Evolutionary conservation across 2,797 vertebrate species (phyloP).

Genomic region (Tangara arthus): DNA sequence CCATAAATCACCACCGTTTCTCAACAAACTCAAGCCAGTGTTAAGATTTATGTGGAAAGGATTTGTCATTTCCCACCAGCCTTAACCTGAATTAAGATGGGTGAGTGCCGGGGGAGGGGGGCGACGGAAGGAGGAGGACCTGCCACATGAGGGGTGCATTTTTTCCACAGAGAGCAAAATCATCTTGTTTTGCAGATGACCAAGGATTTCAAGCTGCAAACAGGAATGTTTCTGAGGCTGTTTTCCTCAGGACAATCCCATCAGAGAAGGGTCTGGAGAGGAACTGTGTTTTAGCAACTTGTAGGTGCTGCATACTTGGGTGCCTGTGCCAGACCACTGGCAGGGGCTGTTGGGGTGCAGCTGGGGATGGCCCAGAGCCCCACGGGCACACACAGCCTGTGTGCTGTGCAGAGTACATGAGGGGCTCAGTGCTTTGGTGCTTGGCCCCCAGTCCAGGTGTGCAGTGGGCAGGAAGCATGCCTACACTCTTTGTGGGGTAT

Average conservation of each 20-base stretch:
- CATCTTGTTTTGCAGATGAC: not conserved
- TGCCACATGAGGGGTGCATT: not conserved
- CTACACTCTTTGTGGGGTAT: not conserved
- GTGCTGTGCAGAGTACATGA: fast-evolving
- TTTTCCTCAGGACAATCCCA: not conserved
- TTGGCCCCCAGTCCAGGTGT: not conserved
- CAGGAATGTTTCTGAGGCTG: fast-evolving
- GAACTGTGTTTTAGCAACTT: not conserved
- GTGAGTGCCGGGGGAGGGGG: not conserved
- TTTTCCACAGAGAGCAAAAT: not conserved
- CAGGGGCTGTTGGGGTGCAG: fast-evolving
- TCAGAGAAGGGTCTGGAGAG: not conserved
- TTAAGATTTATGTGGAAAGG: slow-evolving; percentile 62
- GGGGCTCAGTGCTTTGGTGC: not conserved
- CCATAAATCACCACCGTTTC: slow-evolving; percentile 59
- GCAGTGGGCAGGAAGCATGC: fast-evolving
- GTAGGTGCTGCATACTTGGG: fast-evolving
- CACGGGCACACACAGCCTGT: fast-evolving
- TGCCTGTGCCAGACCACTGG: fast-evolving
- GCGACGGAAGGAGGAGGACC: not conserved
- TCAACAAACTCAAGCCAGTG: slow-evolving; percentile 22
- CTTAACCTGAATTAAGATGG: slow-evolving; percentile 32
- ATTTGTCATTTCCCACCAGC: slow-evolving; percentile 72
- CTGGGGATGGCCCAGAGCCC: not conserved
- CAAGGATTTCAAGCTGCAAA: not conserved